Base-by-base conservation (phyloP, 2,888 invertebrate genomes). In the Tribolium freemani region DNA sequence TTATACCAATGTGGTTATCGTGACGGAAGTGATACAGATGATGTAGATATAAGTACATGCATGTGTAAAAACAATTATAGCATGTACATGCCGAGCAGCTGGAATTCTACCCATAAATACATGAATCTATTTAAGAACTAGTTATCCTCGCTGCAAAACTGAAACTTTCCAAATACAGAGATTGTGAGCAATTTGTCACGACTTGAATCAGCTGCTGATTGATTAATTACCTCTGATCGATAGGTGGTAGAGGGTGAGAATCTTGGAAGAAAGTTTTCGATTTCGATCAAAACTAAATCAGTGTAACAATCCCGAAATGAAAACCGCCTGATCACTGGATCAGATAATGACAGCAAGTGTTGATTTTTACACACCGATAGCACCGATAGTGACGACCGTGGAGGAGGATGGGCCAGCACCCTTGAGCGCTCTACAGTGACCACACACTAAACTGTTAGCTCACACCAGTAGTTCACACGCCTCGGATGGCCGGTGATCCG, bases 401-500 rank as follows among this genome's bases (percentile, higher is more conserved):
- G 69, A 58, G 66, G 64, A 69, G 68, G 72, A 75, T 73, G 70
- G 73, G 70, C 69, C 51, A 73, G 74, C 79, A 83, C 83, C 83
- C 83, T 84, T 84, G 83, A 81, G 80, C 82, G 84, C 84, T 84
- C 84, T 84, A 81, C 82, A 82, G 84, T 84, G 84, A 84, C 83
- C 84, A 85, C 84, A 84, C 85, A 84, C 80, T 82, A 83, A 84
- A 85, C 85, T 85, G 85, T 85, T 85, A 84, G 83, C 82, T 83
- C 81, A 82, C 82, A 80, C 77, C 80, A 79, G 78, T 80, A 81
- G 82, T 82, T 83, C 79, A 80, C 82, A 80, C 79, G 82, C 81
- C 79, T 78, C 84, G 85, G 86, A 86, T 86, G 86, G 86, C 79
- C 84, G 84, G 85, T 86, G 86, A 86, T 86, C 86, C 86, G 86